phyloP scores from a whole-genome alignment of 2,888 invertebrate species.

The Agrenia bidenticulata region DNA sequence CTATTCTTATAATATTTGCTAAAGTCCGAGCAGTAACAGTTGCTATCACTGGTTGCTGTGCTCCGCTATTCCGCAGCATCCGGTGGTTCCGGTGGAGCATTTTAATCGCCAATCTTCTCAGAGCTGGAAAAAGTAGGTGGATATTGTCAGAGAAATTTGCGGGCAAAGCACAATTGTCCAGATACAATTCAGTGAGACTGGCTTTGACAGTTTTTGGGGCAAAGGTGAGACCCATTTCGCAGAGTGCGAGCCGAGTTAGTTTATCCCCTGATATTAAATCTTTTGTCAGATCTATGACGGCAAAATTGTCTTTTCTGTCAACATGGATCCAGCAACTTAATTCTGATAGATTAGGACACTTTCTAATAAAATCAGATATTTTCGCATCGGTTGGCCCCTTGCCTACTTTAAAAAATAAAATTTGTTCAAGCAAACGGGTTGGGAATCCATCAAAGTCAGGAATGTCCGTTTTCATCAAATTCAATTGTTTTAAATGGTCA shows the following conservation, averaged over 20 bases:
- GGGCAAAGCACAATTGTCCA: constrained; percentile 20
- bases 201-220: background rate
- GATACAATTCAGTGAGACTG: constrained; percentile 14
- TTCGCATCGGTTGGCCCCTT: too few relatives aligned
- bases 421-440: background rate
- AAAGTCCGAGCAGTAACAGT: background rate
- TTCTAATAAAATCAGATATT: constrained; percentile 15
- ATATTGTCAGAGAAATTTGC: constrained; percentile 4
- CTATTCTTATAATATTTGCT: background rate
- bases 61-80: background rate
- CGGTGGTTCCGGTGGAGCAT: background rate
- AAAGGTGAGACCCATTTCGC: constrained; percentile 13
- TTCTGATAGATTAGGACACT: constrained; percentile 20
- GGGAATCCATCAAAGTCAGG: constrained; percentile 11
- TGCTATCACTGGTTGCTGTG: background rate
- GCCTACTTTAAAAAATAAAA: background rate
- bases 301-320: background rate
- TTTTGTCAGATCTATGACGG: constrained; percentile 8
- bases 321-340: constrained; percentile 26
- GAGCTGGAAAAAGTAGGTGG: constrained; percentile 7
- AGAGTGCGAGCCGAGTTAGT: constrained; percentile 25
- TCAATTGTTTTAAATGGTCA: background rate
- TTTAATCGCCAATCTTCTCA: constrained; percentile 6
- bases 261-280: constrained; percentile 1
- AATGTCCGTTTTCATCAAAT: constrained; percentile 1